Evolutionary conservation across 2,888 invertebrate species (phyloP).

Genomic region (Hylaea fasciaria): DNA sequence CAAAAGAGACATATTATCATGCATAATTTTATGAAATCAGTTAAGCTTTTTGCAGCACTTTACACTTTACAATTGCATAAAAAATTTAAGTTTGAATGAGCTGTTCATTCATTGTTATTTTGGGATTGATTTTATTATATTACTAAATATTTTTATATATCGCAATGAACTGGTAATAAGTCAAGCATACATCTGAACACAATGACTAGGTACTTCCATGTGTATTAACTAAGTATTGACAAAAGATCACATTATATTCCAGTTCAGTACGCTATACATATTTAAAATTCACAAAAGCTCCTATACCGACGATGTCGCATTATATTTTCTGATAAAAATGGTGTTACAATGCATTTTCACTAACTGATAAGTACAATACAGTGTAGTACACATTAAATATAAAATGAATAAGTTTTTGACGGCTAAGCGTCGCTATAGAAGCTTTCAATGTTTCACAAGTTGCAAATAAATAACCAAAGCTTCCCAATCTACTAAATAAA

Average conservation of each 20-base stretch:
- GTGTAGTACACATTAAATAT: not conserved
- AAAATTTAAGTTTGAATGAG: not conserved
- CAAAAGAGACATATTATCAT: not conserved
- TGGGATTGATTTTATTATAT: conserved; percentile 3
- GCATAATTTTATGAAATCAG: conserved; percentile 9
- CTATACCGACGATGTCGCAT: conserved; percentile 48
- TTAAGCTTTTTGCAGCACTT: conserved; percentile 7
- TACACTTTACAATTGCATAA: not conserved
- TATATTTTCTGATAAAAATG: conserved; percentile 1
- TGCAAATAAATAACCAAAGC: conserved; percentile 38
- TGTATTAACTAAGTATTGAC: not conserved
- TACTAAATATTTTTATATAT: not conserved
- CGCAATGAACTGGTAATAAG: conserved; percentile 11
- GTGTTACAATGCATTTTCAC: not conserved
- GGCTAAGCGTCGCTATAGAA: conserved; percentile 68
- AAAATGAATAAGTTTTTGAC: not conserved
- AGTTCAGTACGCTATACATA: conserved; percentile 6
- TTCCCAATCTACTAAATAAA: conserved; percentile 36
- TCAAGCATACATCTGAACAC: not conserved
- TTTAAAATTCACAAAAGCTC: conserved; percentile 50
- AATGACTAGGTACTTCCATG: not conserved
- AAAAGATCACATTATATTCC: not conserved
- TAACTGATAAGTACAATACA: conserved; percentile 21
- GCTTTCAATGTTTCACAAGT: conserved; percentile 52
- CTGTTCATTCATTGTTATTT: not conserved